phyloP scores from a whole-genome alignment of 2,797 vertebrate species.

The Halcyon smyrnensis region DNA sequence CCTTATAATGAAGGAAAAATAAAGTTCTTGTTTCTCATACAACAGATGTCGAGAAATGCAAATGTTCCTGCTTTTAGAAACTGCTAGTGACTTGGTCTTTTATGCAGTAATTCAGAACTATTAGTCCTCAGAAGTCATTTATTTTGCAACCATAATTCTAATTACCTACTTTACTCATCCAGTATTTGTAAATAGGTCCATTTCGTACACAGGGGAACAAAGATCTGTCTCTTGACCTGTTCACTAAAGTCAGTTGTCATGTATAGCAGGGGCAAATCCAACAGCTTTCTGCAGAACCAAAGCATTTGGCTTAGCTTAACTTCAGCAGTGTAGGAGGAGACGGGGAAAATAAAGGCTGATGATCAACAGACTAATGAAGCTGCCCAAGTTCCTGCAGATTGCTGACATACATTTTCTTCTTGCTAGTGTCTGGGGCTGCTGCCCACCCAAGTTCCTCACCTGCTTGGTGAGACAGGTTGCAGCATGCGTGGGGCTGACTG shows the following conservation, averaged over 20 bases:
- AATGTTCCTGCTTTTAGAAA: neutral
- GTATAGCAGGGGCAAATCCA: neutral
- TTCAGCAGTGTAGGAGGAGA: neutral
- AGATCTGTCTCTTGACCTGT: neutral
- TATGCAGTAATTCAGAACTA: neutral
- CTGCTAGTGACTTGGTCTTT: neutral
- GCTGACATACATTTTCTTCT: fast-evolving
- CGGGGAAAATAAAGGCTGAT: neutral
- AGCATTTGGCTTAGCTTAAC: neutral
- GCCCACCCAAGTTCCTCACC: neutral
- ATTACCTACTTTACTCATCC: neutral
- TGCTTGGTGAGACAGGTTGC: neutral
- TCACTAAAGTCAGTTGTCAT: neutral
- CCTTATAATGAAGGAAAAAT: neutral
- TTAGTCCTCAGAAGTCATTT: neutral
- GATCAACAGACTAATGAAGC: neutral
- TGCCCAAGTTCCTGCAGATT: neutral
- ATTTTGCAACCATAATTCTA: neutral
- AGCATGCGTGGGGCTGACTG: fast-evolving
- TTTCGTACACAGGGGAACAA: neutral
- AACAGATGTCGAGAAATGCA: neutral
- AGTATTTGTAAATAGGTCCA: neutral
- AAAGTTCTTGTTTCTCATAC: neutral
- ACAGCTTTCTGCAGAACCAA: neutral
- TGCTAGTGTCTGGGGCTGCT: neutral